Evolutionary conservation across 2,888 invertebrate genomes (phyloP), one percentile per base, ranked within the genome.

Genomic region (Limenitis camilla): DNA sequence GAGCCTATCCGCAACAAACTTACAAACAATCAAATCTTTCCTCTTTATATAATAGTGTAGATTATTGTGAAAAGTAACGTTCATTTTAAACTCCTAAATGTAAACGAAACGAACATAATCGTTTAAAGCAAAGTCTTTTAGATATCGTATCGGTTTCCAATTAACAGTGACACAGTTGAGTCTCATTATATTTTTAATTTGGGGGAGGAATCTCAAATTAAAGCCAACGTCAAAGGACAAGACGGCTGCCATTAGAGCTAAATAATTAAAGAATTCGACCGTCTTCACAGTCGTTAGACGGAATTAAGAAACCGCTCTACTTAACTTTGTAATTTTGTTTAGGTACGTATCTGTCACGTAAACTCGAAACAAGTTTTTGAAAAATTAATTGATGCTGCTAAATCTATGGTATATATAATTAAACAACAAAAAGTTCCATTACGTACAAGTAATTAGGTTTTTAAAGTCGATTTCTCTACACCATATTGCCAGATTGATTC

Each of bases 151-250:
- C 86, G 83, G 84, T 86, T 86, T 84, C 86, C 87, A 87, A 87
- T 87, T 86, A 87, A 85, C 83, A 78, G 74, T 69, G 75, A 69
- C 78, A 78, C 78, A 74, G 79, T 78, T 75, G 74, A 70, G 74
- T 81, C 87, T 87, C 87, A 86, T 87, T 87, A 87, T 87, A 87
- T 86, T 87, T 87, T 87, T 87, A 87, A 87, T 87, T 87, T 85
- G 82, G 85, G 81, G 85, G 84, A 69, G 81, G 83, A 81, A 81
- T 86, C 77, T 74, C 76, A 81, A 85, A 87, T 85, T 86, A 85
- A 84, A 82, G 77, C 76, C 77, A 78, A 76, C 81, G 85, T 85
- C 86, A 87, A 86, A 87, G 85, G 83, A 85, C 85, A 84, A 74
- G 71, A 76, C 74, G 75, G 68, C 75, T 75, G 78, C 82, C 83